These are phyloP conservation scores for Brachymystax lenok DNA, from an alignment of 2,797 vertebrate genomes.

Conservation along the genomic window DNA sequence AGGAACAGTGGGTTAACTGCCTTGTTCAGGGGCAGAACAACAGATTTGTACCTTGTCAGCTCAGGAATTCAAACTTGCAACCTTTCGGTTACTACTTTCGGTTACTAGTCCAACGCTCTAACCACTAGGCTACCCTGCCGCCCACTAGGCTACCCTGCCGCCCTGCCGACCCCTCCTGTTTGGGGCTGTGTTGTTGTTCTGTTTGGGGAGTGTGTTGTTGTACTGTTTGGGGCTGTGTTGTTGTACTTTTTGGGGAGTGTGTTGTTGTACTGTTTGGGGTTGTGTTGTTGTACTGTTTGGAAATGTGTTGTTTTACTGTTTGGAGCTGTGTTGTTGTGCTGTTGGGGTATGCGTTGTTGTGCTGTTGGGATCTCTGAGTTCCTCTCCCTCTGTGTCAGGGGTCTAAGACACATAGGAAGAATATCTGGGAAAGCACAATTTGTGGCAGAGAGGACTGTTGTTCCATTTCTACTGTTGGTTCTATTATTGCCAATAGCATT, in stretches of 20 bases:
- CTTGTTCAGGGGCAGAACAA: too few relatives aligned
- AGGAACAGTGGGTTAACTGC: too few relatives aligned
- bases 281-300: slow-evolving; percentile 51
- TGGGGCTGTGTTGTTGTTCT: too few relatives aligned
- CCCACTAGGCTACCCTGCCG: too few relatives aligned
- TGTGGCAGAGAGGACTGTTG: slow-evolving; percentile 3
- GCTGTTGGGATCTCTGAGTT: slow-evolving; percentile 52
- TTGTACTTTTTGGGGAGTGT: slow-evolving; percentile 47
- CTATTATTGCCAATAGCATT: neutral
- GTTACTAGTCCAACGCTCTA: too few relatives aligned
- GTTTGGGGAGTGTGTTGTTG: too few relatives aligned
- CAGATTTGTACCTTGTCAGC: too few relatives aligned
- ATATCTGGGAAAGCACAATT: neutral
- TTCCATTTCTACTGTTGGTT: neutral
- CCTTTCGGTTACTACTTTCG: too few relatives aligned
- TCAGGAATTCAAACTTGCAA: too few relatives aligned
- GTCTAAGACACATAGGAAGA: slow-evolving; percentile 1
- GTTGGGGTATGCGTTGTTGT: slow-evolving; percentile 43
- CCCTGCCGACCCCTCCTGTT: too few relatives aligned
- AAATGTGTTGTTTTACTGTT: slow-evolving; percentile 21
- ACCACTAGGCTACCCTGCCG: too few relatives aligned
- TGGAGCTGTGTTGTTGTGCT: slow-evolving; percentile 30
- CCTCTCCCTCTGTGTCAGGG: slow-evolving; percentile 22
- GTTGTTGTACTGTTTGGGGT: slow-evolving; percentile 48
- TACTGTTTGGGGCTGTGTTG: slow-evolving; percentile 20